Percentiles rank a stretch among this genome's conserved stretches.
Conservation (phyloP, 1,140 invertebrate genomes). For the Atta texana region DNA sequence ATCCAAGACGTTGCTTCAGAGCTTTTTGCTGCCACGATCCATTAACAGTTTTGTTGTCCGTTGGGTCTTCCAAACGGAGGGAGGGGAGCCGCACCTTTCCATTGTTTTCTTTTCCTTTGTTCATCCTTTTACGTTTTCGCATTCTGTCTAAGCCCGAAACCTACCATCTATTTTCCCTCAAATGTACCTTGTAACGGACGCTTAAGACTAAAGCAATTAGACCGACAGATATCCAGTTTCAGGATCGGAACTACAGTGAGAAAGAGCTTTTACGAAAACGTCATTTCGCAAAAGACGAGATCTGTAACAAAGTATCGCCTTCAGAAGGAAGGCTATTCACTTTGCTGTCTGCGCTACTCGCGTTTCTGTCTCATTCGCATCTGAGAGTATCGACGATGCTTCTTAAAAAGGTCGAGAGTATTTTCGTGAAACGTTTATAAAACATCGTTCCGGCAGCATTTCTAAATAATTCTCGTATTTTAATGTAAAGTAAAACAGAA, state of each 20-base stretch:
- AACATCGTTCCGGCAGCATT: conserved; percentile 2
- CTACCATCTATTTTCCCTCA: conserved; percentile 69
- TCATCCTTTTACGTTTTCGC: conserved; percentile 16
- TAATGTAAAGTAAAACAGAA: neutral
- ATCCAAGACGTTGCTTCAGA: conserved; percentile 33
- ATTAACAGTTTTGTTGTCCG: conserved; percentile 69
- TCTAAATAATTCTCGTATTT: conserved; percentile 21
- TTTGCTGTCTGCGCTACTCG: conserved; percentile 26
- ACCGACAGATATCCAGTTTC: conserved; percentile 75
- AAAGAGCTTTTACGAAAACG: conserved; percentile 70
- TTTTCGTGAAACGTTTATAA: conserved; percentile 46
- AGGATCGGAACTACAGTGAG: conserved; percentile 15
- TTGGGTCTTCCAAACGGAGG: conserved; percentile 10
- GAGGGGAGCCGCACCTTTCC: conserved; percentile 1
- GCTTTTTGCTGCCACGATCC: conserved; percentile 44
- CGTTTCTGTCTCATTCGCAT: conserved; percentile 38
- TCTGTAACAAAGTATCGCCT: conserved; percentile 68
- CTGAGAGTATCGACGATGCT: conserved; percentile 10
- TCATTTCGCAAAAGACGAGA: conserved; percentile 68
- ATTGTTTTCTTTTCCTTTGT: conserved; percentile 46
- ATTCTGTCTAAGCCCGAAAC: conserved; percentile 32
- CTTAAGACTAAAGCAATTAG: conserved; percentile 74
- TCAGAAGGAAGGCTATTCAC: conserved; percentile 56
- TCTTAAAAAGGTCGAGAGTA: conserved; percentile 27
- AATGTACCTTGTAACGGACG: conserved; percentile 62